A percentile compares a stretch with the other conserved stretches of the same genome.
These are phyloP conservation scores for Drosophila navojoa DNA, from an alignment of 1,140 invertebrate species.

Conservation along the genomic window DNA sequence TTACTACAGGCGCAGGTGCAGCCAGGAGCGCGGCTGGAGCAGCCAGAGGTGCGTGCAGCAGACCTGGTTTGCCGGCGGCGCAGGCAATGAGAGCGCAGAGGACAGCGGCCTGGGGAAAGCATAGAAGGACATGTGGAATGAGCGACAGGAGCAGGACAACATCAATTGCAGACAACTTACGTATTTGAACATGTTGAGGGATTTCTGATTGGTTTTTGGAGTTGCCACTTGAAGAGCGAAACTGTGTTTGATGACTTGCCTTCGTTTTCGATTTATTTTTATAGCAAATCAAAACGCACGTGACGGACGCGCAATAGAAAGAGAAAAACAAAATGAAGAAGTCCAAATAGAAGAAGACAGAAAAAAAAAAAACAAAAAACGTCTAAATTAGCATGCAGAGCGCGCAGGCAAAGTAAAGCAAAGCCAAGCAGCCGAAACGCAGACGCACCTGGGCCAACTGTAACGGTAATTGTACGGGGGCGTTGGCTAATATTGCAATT, in stretches of 20 bases:
- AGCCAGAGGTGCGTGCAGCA: constrained; percentile 40
- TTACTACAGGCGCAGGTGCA: constrained; percentile 69
- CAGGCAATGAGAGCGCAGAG: constrained; percentile 65
- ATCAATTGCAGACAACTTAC: constrained; percentile 37
- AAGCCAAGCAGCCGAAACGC: constrained; percentile 8
- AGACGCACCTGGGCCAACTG: constrained; percentile 35
- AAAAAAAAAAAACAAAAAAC: not conserved
- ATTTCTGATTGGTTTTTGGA: constrained; percentile 24
- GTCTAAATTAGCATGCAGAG: constrained; percentile 59
- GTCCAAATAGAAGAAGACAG: not conserved
- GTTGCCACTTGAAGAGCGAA: constrained; percentile 31
- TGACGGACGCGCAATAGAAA: constrained; percentile 36
- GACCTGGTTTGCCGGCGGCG: constrained; percentile 59
- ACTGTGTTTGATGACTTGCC: constrained; percentile 36
- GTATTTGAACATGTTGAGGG: constrained; percentile 60
- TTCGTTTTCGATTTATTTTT: constrained; percentile 61
- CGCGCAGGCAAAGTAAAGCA: constrained; percentile 23
- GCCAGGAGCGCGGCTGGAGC: constrained; percentile 63
- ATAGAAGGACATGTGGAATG: not conserved
- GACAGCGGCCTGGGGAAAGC: constrained; percentile 48
- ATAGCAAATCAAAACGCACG: constrained; percentile 53
- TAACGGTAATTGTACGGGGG: constrained; percentile 34
- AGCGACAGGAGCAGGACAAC: not conserved
- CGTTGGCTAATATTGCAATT: constrained; percentile 16
- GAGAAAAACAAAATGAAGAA: not conserved